Evolutionary conservation across 2,888 invertebrate species (phyloP), one percentile per base, ranked within the genome.

Genomic region (Drosophila paranaensis): DNA sequence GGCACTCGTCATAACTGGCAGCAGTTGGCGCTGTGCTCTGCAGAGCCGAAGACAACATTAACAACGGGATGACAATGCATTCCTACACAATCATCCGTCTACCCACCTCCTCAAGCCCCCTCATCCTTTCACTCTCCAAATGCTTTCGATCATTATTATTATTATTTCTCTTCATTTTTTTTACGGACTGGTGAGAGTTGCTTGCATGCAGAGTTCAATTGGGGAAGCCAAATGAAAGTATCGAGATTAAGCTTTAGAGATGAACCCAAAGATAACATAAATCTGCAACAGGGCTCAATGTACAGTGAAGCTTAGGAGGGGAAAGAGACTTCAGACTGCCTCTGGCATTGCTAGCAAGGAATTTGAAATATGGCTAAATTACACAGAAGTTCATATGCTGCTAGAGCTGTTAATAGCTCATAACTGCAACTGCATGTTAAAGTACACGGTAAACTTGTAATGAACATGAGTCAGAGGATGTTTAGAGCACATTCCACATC

Each of bases 21-120:
- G 56, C 73, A 77, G 73, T 72, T 77, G 77, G 68, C 77, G 71
- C 72, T 40, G 54, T 27, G 54, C 39, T 39, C 39, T 39, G 39
- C 68, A 63, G 74, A 78, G 61, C 57, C 61, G 77, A 75, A 74
- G 72, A 81, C 74, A 81, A 75, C 70, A 81, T 72, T 76, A 81
- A 73, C 76, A 78, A 81, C 71, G 76, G 65, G 77, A 80, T 84
- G 81, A 82, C 77, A 80, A 77, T 78, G 79, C 75, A 74, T 63
- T 72, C 54, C 50, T 50, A 6, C n/a, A 51, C 39, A 27, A 27
- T 27, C 45, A 43, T 13, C 35, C 43, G 43, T 55, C 3, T 1
- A 2, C 9, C 51, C 20, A 27, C 35, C 33, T 27, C 27, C 56
- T 6, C 20, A 14, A 3, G 2, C 11, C 6, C 10, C 53, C 25